Evolutionary conservation across 2,113 vertebrate species (phyloP).

Genomic region (Climacteris rufus): DNA sequence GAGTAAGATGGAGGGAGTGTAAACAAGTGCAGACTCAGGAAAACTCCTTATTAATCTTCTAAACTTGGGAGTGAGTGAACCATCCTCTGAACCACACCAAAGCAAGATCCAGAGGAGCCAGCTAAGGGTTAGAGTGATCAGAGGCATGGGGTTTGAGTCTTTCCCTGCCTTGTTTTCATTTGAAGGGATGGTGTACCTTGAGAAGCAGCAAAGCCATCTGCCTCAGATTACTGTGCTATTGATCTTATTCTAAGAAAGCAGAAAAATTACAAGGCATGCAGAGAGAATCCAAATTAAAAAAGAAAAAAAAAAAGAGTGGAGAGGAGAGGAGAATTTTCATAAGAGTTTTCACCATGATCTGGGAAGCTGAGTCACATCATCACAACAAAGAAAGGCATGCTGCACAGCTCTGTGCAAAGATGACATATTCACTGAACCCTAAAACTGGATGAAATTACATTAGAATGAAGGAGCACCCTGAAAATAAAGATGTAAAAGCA

Average conservation of each 20-base stretch:
- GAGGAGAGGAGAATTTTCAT: background rate
- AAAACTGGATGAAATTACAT: background rate
- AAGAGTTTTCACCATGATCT: background rate
- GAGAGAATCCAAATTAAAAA: background rate
- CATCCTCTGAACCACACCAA: background rate
- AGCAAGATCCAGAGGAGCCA: background rate
- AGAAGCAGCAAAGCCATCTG: background rate
- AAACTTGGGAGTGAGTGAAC: background rate
- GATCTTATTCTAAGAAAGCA: background rate
- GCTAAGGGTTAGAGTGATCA: background rate
- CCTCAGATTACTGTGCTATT: background rate
- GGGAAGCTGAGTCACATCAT: background rate
- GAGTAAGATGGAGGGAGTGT: background rate
- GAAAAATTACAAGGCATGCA: background rate
- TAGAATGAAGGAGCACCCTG: background rate
- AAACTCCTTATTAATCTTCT: background rate
- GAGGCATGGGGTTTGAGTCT: background rate
- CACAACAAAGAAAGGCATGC: background rate
- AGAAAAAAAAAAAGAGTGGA: rapidly evolving
- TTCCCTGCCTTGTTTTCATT: background rate
- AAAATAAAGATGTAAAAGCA: background rate
- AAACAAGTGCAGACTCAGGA: background rate
- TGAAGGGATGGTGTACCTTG: background rate
- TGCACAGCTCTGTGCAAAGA: background rate
- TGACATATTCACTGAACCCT: background rate